These are phyloP conservation scores for Drosophila fuyamai DNA, from an alignment of 1,140 invertebrate species.

Conservation along the genomic window DNA sequence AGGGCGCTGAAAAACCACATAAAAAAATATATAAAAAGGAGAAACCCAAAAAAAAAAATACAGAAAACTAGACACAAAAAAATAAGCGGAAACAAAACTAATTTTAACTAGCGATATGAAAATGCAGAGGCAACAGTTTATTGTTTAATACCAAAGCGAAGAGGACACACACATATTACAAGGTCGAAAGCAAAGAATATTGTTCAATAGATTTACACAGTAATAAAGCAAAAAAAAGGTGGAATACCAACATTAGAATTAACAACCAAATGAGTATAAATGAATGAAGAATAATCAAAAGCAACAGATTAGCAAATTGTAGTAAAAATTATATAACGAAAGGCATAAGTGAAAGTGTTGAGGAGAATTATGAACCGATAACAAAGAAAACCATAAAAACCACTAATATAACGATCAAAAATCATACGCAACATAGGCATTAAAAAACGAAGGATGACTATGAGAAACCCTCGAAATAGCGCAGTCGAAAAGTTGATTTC, in stretches of 20 bases:
- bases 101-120: constrained; percentile 79
- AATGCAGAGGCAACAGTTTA: constrained; percentile 69
- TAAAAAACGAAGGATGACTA: constrained; percentile 27
- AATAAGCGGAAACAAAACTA: constrained; percentile 63
- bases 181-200: constrained; percentile 74
- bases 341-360: constrained; percentile 35
- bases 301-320: constrained; percentile 69
- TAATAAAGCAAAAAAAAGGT: constrained; percentile 15
- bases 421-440: constrained; percentile 48
- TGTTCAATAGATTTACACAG: constrained; percentile 79
- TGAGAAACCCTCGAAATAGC: constrained; percentile 44
- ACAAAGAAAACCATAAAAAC: constrained; percentile 18
- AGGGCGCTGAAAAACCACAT: constrained; percentile 73
- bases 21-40: constrained; percentile 28
- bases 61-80: constrained; percentile 28
- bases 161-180: constrained; percentile 69
- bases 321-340: constrained; percentile 66
- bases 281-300: constrained; percentile 78
- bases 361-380: constrained; percentile 19
- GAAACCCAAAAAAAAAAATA: constrained; percentile 41
- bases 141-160: constrained; percentile 69
- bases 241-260: constrained; percentile 46
- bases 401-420: constrained; percentile 53
- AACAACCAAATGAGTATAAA: constrained; percentile 50
- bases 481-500: constrained; percentile 54